Base-by-base conservation (phyloP, 2,113 vertebrate species). In the Chionis minor region DNA sequence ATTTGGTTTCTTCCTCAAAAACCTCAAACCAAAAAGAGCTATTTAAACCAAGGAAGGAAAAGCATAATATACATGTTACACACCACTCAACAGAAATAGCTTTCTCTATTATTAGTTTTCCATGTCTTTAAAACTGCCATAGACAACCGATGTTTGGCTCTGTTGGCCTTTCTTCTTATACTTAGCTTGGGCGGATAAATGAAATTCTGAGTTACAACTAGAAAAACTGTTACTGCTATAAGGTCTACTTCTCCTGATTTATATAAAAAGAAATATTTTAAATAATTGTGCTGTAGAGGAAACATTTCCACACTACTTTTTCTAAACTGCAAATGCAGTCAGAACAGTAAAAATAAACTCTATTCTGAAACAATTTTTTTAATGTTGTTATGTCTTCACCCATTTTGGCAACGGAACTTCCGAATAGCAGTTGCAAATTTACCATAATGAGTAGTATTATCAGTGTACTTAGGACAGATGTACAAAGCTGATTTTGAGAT, bases 1-100 rank as follows among this genome's bases (percentile, higher is more conserved):
- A 98, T 72, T 98, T 96, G 86, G 88, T 96, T 97, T 94, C 86
- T 95, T 97, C 91, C 90, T 95, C 96, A 96, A 97, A 98, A 98
- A 94, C 96, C 97, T 94, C 96, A 97, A 97, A 97, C 95, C 94
- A 94, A 92, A 97, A 96, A 79, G 56, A 96, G 70, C 79, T 97
- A 97, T 97, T 98, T 96, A 97, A 98, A 96, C 90, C 49, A 97
- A 97, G 61, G 82, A 97, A 97, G 86, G 85, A 98, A 97, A 97
- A 97, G 67, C 67, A 86, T 96, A 97, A 96, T 96, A 97, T 95
- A 95, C 55, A 92, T 71, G 92, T 91, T 96, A 97, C 87, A 80
- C 56, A 93, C 93, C 96, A 95, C 70, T 97, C 96, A 97, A 96
- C 66, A 97, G 77, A 93, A 97, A 96, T 62, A 92, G 59, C 66